These are phyloP conservation scores for Ctenopoma multispine DNA, from an alignment of 2,797 vertebrate genomes.

Conservation along the genomic window DNA sequence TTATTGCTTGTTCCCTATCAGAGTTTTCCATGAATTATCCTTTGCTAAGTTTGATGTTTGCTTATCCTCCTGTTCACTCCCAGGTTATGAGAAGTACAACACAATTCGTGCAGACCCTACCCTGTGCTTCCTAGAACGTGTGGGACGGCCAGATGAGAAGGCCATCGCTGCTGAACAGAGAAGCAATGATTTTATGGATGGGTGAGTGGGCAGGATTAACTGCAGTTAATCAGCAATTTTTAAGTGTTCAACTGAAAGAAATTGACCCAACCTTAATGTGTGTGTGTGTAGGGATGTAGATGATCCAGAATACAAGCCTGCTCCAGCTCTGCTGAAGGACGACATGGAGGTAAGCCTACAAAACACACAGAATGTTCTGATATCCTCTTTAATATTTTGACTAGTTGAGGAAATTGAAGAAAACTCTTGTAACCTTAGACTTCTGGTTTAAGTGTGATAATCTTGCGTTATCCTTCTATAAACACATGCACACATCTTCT, in stretches of 20 bases:
- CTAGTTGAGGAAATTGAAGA: background rate
- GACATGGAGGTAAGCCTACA: constrained; percentile 92
- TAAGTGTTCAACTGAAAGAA: background rate
- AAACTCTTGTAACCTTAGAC: no score
- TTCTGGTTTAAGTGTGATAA: no score
- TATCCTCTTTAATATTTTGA: constrained; percentile 13
- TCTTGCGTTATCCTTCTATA: constrained; percentile 12
- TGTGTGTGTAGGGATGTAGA: constrained; percentile 90
- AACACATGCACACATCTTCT: constrained; percentile 34
- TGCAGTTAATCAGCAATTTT: background rate
- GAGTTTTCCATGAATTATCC: constrained; percentile 20
- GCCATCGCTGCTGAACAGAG: constrained; percentile 98
- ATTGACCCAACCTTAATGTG: constrained; percentile 14
- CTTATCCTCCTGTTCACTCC: constrained; percentile 31
- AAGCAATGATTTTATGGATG: constrained; percentile 97
- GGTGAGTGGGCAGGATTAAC: constrained; percentile 80
- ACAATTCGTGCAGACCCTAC: constrained; percentile 95
- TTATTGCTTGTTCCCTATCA: background rate
- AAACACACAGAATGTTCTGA: background rate
- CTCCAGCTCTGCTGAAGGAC: constrained; percentile 96
- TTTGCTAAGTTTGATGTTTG: constrained; percentile 35
- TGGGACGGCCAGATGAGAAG: constrained; percentile 97
- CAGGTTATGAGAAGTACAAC: constrained; percentile 99
- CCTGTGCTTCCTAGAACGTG: constrained; percentile 95
- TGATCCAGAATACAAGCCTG: constrained; percentile 98